These are phyloP conservation scores for Heliconius cydno DNA, from an alignment of 2,888 invertebrate genomes.

Conservation along the genomic window DNA sequence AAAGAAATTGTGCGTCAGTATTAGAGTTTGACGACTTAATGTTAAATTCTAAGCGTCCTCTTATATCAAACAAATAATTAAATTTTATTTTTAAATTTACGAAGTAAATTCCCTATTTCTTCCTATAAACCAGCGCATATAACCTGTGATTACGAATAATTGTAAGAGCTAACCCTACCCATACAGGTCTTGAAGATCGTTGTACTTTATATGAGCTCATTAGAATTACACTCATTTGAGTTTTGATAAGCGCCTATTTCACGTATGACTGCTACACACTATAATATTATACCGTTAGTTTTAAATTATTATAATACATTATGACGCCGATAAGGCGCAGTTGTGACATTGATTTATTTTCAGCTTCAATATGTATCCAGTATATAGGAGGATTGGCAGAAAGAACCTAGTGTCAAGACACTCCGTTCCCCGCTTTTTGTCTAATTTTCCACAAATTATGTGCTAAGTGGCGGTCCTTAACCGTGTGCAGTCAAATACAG, in stretches of 20 bases:
- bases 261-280: not conserved
- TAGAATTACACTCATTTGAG: conserved; percentile 41
- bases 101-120: not conserved
- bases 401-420: not conserved
- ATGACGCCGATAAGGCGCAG: not conserved
- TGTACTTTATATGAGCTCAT: conserved; percentile 48
- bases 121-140: not conserved
- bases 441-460: not conserved
- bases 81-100: not conserved
- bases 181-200: conserved; percentile 44
- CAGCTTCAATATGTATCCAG: not conserved
- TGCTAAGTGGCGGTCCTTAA: not conserved
- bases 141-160: not conserved
- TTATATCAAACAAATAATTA: no score
- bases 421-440: not conserved
- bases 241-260: conserved; percentile 36
- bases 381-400: not conserved
- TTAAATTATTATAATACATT: conserved; percentile 1
- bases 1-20: no score
- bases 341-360: no score
- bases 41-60: no score
- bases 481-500: no score
- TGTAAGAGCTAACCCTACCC: conserved; percentile 11
- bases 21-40: no score
- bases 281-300: conserved; percentile 7